phyloP scores from a whole-genome alignment of 2,888 invertebrate genomes.

The Leptinotarsa peninsularis region DNA sequence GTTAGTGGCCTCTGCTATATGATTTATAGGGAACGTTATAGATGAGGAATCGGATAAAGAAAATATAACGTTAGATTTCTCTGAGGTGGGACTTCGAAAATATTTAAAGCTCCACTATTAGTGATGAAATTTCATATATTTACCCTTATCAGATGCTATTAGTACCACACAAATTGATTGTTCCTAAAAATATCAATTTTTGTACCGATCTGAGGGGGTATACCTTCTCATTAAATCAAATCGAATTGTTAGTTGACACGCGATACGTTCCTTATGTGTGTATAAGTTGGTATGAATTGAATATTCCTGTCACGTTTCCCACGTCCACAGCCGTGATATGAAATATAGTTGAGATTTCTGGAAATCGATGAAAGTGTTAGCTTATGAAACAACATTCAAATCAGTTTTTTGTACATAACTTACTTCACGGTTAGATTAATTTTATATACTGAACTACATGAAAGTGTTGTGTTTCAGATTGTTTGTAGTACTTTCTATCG shows the following conservation, averaged over 20 bases:
- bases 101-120: constrained; percentile 44
- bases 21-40: constrained; percentile 37
- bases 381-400: neutral
- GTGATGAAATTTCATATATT: constrained; percentile 42
- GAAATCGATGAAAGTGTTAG: neutral
- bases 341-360: neutral
- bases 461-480: too few species aligned
- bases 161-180: constrained; percentile 46
- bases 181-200: constrained; percentile 45
- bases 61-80: constrained; percentile 1
- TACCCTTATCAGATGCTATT: constrained; percentile 45
- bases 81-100: constrained; percentile 28
- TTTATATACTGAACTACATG: too few species aligned
- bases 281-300: constrained; percentile 16
- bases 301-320: constrained; percentile 9
- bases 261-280: constrained; percentile 28
- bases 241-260: constrained; percentile 38
- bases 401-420: too few species aligned
- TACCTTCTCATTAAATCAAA: constrained; percentile 34
- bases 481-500: too few species aligned
- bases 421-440: too few species aligned
- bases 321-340: neutral
- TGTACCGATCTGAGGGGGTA: constrained; percentile 26
- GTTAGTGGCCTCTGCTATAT: constrained; percentile 37
- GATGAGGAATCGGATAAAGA: constrained; percentile 34